These are phyloP conservation scores for Amphiduros pacificus DNA, from an alignment of 2,888 invertebrate genomes.

Conservation along the genomic window DNA sequence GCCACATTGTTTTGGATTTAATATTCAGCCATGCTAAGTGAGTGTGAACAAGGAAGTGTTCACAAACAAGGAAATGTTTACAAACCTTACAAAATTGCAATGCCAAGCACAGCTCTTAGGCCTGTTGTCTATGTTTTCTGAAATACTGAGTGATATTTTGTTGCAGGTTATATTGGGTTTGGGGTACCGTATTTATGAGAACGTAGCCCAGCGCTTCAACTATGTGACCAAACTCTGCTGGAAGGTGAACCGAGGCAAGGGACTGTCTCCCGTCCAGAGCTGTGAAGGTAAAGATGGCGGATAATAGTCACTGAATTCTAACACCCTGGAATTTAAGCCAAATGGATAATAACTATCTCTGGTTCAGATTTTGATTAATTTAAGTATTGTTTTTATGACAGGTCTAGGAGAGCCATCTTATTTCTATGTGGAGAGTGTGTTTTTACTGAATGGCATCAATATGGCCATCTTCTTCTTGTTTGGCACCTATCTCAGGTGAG, in stretches of 20 bases:
- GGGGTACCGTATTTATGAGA: slow-evolving; percentile 63
- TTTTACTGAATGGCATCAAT: slow-evolving; percentile 71
- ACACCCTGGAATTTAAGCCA: too few species aligned
- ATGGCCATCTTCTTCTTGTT: slow-evolving; percentile 66
- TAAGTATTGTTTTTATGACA: slow-evolving; percentile 29
- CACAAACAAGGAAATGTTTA: too few species aligned
- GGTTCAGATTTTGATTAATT: background rate
- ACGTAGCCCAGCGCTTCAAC: slow-evolving; percentile 55
- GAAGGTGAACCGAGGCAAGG: slow-evolving; percentile 69
- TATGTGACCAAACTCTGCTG: slow-evolving; percentile 62
- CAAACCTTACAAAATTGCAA: too few species aligned
- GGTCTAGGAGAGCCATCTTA: slow-evolving; percentile 76
- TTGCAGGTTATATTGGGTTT: slow-evolving; percentile 62
- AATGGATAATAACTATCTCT: too few species aligned
- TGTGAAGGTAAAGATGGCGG: slow-evolving; percentile 76
- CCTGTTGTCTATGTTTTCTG: too few species aligned
- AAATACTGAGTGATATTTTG: too few species aligned
- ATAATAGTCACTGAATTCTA: too few species aligned
- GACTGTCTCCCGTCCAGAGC: slow-evolving; percentile 68
- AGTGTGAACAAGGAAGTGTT: too few species aligned
- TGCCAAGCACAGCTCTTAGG: too few species aligned
- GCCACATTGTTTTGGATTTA: too few species aligned
- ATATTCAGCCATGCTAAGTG: too few species aligned
- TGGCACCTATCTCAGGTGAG: slow-evolving; percentile 70
- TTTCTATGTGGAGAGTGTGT: slow-evolving; percentile 80